Evolutionary conservation across 2,113 vertebrate species (phyloP), one percentile per base, ranked within the genome.

Genomic region (Notiomystis cincta): DNA sequence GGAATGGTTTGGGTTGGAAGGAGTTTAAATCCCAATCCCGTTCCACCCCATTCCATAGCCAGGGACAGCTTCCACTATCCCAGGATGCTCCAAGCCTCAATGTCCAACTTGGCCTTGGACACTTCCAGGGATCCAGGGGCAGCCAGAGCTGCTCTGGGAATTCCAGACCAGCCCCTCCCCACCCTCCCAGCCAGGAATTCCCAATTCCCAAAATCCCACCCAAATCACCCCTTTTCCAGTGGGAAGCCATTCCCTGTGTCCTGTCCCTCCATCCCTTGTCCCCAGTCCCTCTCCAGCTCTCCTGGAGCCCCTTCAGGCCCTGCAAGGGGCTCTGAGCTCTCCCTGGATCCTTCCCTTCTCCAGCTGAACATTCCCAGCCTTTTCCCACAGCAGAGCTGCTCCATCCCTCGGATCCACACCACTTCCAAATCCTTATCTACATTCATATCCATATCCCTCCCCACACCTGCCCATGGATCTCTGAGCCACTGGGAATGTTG

Each of bases 21-120:
- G 9, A 12, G 12, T 1, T 3, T 25, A 13, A 12, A 66, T 66
- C 7, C 13, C 2, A 44, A 33, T 5, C 28, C 16, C 3, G 3
- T 10, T 0, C 40, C 13, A 14, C 0, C 4, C 35, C 13, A 1
- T 15, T 2, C 40, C 10, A 13, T 13, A 24, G 40, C 35, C 35
- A 82, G 54, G 65, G 65, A 42, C 65, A 7, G 37, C 65, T 71
- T 8, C 54, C 80, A 16, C 45, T n/a, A 4, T 42, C 15, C 54
- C 64, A 82, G 44, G 53, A 4, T 80, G 50, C 21, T 77, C n/a
- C 50, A 11, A 31, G 15, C 2, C 30, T 17, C 58, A 40, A 0
- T 25, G 57, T 28, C 47, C 77, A 80, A 0, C 33, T 50, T 66
- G 77, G 38, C 61, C 50, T 80, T 31, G 77, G 77, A 1, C 77